Base-by-base conservation (phyloP, 2,888 invertebrate species). In the Chirona hameri region DNA sequence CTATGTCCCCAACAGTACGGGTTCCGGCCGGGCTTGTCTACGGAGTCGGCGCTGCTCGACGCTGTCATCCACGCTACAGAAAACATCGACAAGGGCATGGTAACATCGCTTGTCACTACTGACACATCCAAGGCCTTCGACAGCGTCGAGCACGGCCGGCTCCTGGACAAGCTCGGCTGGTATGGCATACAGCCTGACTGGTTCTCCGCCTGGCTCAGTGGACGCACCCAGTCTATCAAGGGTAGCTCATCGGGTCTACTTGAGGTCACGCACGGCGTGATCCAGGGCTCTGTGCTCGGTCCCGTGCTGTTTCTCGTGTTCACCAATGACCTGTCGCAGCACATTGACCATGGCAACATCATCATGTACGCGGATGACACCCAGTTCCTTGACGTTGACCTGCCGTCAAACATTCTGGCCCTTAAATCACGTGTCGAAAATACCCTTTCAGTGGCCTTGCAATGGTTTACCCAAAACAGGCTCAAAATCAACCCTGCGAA, bases 91-190 rank as follows among this genome's bases (percentile, higher is more conserved):
- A 18, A 12, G 15, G 52, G 48, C 9, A 12, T 12, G 12, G 52
- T 52, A 18, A 52, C 52, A 12, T 52, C 52, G 18, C 52, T 52
- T 15, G 52, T 52, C 52, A 52, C 52, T 15, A 18, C 52, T 12
- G 12, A 52, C 52, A 52, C 52, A 15, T 52, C 48, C 21, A 60
- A 60, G 24, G 60, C 60, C 7, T 60, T 60, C 24, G 60, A 60
- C 24, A 24, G 60, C 60, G 60, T 60, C 24, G 60, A 24, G 24
- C 24, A 60, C 24, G 60, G 60, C 24, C 60, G 24, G 14, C 24
- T 60, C 60, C 60, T 60, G 60, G 60, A 60, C 60, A 60, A 60
- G 60, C 60, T 60, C 24, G 60, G 60, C 60, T 60, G 60, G 60
- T 60, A 60, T 60, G 60, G 60, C 60, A 60, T 60, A 14, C 21